A percentile compares a stretch with the other conserved stretches of the same genome.
These are phyloP conservation scores for Auanema freiburgensis DNA, from an alignment of 2,888 invertebrate species.

Conservation along the genomic window DNA sequence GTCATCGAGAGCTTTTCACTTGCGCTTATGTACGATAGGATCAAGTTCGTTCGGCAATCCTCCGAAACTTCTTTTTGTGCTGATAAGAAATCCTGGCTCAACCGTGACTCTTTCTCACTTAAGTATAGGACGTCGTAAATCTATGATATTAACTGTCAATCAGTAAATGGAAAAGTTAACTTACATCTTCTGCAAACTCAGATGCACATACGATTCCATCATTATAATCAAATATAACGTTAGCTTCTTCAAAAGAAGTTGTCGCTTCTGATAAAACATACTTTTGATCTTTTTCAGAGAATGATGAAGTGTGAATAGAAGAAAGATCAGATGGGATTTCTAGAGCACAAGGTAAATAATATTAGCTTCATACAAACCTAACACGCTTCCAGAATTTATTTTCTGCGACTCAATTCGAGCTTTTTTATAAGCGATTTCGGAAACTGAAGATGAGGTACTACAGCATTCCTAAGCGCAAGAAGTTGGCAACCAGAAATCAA, in stretches of 20 bases:
- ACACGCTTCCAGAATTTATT: too few relatives aligned
- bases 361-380: too few relatives aligned
- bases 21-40: not conserved
- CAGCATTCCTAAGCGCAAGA: too few relatives aligned
- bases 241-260: constrained; percentile 9
- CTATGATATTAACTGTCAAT: not conserved
- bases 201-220: not conserved
- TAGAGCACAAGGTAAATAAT: too few relatives aligned
- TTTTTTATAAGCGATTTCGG: too few relatives aligned
- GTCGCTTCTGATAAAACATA: too few relatives aligned
- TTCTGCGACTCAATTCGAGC: too few relatives aligned
- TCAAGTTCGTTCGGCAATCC: not conserved
- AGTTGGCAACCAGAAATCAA: too few relatives aligned
- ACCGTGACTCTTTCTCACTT: constrained; percentile 1
- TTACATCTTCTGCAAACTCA: constrained; percentile 10
- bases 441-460: too few relatives aligned
- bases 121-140: constrained; percentile 10
- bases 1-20: constrained; percentile 5
- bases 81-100: constrained; percentile 9
- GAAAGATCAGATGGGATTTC: too few relatives aligned
- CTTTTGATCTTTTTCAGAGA: too few relatives aligned
- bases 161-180: not conserved
- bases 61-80: constrained; percentile 9
- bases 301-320: too few relatives aligned
- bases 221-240: constrained; percentile 9